These are phyloP conservation scores for Pseudonaja textilis DNA, from an alignment of 2,113 vertebrate genomes.

Conservation along the genomic window DNA sequence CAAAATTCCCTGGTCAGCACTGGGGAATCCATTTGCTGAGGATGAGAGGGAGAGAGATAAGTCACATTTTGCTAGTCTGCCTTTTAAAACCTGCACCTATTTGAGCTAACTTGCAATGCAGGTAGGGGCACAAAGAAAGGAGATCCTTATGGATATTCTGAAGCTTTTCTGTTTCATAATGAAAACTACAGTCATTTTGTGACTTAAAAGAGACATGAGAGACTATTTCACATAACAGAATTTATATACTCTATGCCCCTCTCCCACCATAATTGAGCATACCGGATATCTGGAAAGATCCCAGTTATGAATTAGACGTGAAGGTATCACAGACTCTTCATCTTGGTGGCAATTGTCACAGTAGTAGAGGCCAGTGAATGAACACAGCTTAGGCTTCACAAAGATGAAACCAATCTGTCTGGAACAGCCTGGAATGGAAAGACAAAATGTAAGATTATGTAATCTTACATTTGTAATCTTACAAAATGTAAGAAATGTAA, in stretches of 20 bases:
- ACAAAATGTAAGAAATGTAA: not conserved
- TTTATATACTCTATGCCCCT: not conserved
- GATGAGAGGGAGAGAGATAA: not conserved
- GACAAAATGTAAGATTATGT: not conserved
- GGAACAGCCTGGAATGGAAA: slow-evolving; percentile 77
- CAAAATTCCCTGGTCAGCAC: not conserved
- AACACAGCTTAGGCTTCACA: slow-evolving; percentile 81
- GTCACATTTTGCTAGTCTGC: not conserved
- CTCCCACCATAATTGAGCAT: not conserved
- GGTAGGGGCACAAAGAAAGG: not conserved
- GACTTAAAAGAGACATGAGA: not conserved
- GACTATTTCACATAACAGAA: no score
- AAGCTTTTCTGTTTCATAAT: not conserved
- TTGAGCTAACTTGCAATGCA: not conserved
- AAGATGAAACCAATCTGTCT: slow-evolving; percentile 86
- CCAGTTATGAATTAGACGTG: slow-evolving; percentile 97
- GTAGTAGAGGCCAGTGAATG: slow-evolving; percentile 88
- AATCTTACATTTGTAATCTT: no score
- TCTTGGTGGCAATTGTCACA: slow-evolving; percentile 90
- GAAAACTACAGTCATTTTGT: not conserved
- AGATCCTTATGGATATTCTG: not conserved
- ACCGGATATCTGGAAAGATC: slow-evolving; percentile 82
- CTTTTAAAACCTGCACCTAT: not conserved
- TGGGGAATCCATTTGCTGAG: not conserved
- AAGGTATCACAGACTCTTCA: slow-evolving; percentile 82